Evolutionary conservation across 2,113 vertebrate genomes (phyloP), one percentile per base, ranked within the genome.

Genomic region (Notothenia coriiceps): DNA sequence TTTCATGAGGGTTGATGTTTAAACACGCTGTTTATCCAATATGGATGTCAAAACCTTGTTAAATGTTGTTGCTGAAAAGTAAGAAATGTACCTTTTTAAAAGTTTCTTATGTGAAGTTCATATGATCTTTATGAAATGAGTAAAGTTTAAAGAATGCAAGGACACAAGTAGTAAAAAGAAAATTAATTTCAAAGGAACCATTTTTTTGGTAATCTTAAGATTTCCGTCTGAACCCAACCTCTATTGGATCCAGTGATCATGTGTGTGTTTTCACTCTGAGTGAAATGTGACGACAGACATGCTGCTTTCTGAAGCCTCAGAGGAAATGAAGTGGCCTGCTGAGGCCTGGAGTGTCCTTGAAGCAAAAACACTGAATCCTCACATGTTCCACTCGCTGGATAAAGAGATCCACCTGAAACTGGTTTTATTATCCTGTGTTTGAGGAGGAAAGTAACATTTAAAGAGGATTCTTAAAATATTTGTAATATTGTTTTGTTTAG

Each of bases 201-300:
- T 6, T 40, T 6, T 6, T 6, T 43, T 60, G 25, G 12, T 11
- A 15, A n/a, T 67, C 8, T 66, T 69, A 12, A 69, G 61, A 73
- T 70, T 65, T 70, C 1, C 15, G 69, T 59, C 60, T 0, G 40
- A 80, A 25, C 35, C 25, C 25, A 10, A 11, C 14, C 3, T 29
- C 67, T 59, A 11, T 8, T 15, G 50, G 44, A 29, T 46, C 44
- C n/a, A 17, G 50, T 3, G 47, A 44, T 51, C 49, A 52, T 0
- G 63, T 33, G 65, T 40, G 20, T 44, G 15, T 61, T 59, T 1
- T 54, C 3, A 17, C 57, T 64, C 11, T 64, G 64, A 86, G 74
- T 84, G 63, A 79, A 79, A 82, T 4, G 62, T 60, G 87, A 67
- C 4, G 78, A 89, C 77, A 3, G 74, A 82, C 54, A 4, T 43